Percentiles rank a stretch among this genome's conserved stretches.
phyloP scores from a whole-genome alignment of 2,888 invertebrate species.

The Yponomeuta malinellus region DNA sequence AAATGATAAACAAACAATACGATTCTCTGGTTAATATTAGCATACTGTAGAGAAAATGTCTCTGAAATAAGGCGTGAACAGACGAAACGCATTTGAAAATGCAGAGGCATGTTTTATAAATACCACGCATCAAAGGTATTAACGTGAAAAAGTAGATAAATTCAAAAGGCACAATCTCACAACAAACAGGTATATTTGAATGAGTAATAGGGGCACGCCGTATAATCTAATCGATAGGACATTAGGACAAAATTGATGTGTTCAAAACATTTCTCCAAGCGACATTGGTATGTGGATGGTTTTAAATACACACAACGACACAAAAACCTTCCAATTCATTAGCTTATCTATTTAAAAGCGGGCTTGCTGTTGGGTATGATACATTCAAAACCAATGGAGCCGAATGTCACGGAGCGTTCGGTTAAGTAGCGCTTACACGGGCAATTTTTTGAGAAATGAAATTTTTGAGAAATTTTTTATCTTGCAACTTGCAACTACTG shows the following conservation, averaged over 20 bases:
- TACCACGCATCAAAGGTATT: neutral
- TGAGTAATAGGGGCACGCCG: neutral
- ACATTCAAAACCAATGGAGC: conserved; percentile 71
- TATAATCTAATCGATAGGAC: conserved; percentile 6
- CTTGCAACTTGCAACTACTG: too few species aligned
- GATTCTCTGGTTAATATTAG: neutral
- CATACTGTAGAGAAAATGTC: neutral
- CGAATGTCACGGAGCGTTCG: conserved; percentile 64
- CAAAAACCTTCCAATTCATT: conserved; percentile 71
- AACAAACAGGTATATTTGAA: conserved; percentile 1
- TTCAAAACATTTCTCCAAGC: conserved; percentile 37
- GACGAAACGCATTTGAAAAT: neutral
- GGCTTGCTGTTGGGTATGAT: conserved; percentile 48
- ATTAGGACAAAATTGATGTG: conserved; percentile 25
- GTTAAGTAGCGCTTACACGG: conserved; percentile 24
- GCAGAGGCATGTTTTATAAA: neutral
- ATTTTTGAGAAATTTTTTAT: too few species aligned
- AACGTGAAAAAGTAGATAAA: conserved; percentile 1
- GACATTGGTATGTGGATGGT: neutral
- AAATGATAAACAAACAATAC: neutral
- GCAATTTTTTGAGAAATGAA: too few species aligned
- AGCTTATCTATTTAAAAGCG: conserved; percentile 70
- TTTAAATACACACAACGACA: conserved; percentile 28
- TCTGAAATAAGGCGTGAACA: neutral
- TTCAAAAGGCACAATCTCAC: neutral